Base-by-base conservation (phyloP, 1,140 invertebrate species). In the Acromyrmex charruanus region DNA sequence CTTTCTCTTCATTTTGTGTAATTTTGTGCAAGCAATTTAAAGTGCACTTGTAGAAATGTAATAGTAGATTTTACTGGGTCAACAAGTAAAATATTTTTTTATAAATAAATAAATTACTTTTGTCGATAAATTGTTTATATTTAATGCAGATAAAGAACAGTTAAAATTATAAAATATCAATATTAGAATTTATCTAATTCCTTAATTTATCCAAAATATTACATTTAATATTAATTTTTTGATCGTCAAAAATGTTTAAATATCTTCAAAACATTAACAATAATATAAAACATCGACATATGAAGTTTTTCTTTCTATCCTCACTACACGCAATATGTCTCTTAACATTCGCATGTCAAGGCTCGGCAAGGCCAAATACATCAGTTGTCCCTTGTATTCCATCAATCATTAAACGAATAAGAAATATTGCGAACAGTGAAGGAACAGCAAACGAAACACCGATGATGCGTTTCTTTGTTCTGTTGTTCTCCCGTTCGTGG, bases 391-490 rank as follows among this genome's bases (percentile, higher is more conserved):
- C n/a, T 25, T 16, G 6, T 68, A 14, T 28, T 3, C 3, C 68
- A 31, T 72, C 35, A 72, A 72, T 82, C 51, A 72, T 72, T 21
- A n/a, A 75, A 75, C 25, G 25, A 51, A 25, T 21, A 49, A 84
- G 55, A 63, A 61, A 61, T 25, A 39, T 63, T n/a, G 28, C 80
- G 14, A n/a, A 25, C 63, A 28, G 9, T 21, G 31, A 4, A 18
- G 44, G 25, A 39, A 69, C 66, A 44, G 55, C 39, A 55, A 25
- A 58, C 21, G 39, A 82, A 59, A 53, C 88, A 58, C 53, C 84
- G 31, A 66, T 21, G 53, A 59, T 53, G 81, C 63, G 77, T 75
- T 86, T 81, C 88, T 89, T 79, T 88, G 79, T 89, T 72, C 66
- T 49, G 77, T 59, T 53, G 53, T 87, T 65, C 69, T 49, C 25